Percentiles rank a stretch among this genome's conserved stretches.
These are phyloP conservation scores for Nothobranchius furzeri DNA, from an alignment of 2,113 vertebrate genomes.

Conservation along the genomic window DNA sequence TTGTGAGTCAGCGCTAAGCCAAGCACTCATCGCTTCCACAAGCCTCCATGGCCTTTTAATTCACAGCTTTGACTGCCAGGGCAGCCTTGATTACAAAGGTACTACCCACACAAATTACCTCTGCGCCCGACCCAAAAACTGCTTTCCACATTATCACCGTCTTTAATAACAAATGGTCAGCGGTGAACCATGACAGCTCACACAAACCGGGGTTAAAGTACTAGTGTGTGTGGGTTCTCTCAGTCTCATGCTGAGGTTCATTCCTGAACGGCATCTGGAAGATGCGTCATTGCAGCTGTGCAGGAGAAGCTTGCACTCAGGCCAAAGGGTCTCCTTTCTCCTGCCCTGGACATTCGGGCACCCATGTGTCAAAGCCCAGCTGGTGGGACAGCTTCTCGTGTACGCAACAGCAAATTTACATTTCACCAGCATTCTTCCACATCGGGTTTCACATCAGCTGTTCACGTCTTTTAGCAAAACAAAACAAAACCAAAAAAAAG, in stretches of 20 bases:
- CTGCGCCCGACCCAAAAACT: slow-evolving; percentile 23
- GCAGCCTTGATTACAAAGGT: slow-evolving; percentile 32
- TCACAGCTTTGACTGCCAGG: slow-evolving; percentile 21
- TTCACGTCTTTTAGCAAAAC: background rate
- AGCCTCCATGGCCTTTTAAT: slow-evolving; percentile 44
- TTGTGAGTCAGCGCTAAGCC: slow-evolving; percentile 66
- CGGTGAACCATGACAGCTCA: slow-evolving; percentile 44
- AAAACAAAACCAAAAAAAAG: too few relatives aligned
- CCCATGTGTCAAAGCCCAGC: slow-evolving; percentile 55
- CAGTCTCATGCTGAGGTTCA: slow-evolving; percentile 33
- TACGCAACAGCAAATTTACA: slow-evolving; percentile 26
- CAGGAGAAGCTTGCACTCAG: slow-evolving; percentile 64
- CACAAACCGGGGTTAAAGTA: slow-evolving; percentile 57
- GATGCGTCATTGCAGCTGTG: slow-evolving; percentile 80
- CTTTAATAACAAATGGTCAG: slow-evolving; percentile 53
- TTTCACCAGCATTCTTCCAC: slow-evolving; percentile 5
- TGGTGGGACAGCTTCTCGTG: slow-evolving; percentile 61
- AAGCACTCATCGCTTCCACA: slow-evolving; percentile 59
- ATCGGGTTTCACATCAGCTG: slow-evolving; percentile 3
- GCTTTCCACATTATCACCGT: slow-evolving; percentile 54
- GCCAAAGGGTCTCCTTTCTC: slow-evolving; percentile 73
- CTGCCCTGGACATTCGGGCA: slow-evolving; percentile 62
- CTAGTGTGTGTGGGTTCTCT: slow-evolving; percentile 39
- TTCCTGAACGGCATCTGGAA: slow-evolving; percentile 74
- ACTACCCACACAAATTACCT: slow-evolving; percentile 20